Percentiles rank a stretch among this genome's conserved stretches.
Evolutionary conservation across 2,113 vertebrate species (phyloP).

Genomic region (Oxygymnocypris stewartii): DNA sequence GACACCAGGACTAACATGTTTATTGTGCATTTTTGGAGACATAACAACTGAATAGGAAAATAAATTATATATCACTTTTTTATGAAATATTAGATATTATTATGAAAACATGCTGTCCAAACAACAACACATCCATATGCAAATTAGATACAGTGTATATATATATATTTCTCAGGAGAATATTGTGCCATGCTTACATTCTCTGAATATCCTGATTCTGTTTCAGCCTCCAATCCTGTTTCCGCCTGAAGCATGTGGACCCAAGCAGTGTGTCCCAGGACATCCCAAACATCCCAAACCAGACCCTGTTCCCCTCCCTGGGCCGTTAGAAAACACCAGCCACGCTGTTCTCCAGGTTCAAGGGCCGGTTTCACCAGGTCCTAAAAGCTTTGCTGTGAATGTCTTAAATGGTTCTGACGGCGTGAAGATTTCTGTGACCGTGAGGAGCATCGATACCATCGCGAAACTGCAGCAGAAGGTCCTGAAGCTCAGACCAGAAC

Average conservation of each 20-base stretch:
- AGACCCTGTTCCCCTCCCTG: neutral
- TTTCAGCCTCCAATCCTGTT: neutral
- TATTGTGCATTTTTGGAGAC: too few species aligned
- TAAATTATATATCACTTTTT: too few species aligned
- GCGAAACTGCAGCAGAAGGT: constrained; percentile 33
- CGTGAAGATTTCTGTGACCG: neutral
- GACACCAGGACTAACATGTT: too few species aligned
- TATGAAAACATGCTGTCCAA: too few species aligned
- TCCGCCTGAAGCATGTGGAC: neutral
- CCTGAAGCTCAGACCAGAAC: neutral
- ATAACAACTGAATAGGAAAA: too few species aligned
- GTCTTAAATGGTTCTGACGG: constrained; percentile 26
- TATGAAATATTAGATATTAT: too few species aligned
- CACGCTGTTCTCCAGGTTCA: constrained; percentile 17
- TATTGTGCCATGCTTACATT: neutral
- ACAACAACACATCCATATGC: too few species aligned
- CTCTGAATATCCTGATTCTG: neutral
- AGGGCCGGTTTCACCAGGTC: neutral
- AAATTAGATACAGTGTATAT: too few species aligned
- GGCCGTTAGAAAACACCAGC: neutral
- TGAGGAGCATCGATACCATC: constrained; percentile 46
- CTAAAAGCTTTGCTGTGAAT: neutral
- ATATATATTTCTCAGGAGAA: too few species aligned
- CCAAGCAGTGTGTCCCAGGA: neutral
- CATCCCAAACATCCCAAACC: neutral